A percentile compares a stretch with the other conserved stretches of the same genome.
These are phyloP conservation scores for Ardeotis arabs DNA, from an alignment of 2,113 vertebrate species.

Conservation along the genomic window DNA sequence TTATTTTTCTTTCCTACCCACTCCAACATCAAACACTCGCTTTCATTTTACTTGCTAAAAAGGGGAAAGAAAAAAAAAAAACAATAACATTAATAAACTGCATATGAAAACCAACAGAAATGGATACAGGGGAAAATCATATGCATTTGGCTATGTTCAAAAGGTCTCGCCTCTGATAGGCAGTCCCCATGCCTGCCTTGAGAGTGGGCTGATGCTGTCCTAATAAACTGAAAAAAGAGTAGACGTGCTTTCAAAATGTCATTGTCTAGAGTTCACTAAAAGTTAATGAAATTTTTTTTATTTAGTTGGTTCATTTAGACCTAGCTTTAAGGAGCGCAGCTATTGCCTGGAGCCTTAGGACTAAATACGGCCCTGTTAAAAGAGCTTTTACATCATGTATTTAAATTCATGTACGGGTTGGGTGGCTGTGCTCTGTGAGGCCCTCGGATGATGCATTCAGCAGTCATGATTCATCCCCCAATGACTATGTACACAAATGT, in stretches of 20 bases:
- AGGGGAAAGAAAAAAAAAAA: not conserved
- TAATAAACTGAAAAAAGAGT: not conserved
- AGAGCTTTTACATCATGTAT: not conserved
- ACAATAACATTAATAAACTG: not conserved
- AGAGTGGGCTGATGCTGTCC: not conserved
- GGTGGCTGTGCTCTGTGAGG: not conserved
- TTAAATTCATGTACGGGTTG: not conserved
- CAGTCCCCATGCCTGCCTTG: not conserved
- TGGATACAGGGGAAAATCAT: not conserved
- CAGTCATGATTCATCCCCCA: not conserved
- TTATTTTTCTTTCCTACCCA: not conserved
- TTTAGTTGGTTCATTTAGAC: not conserved
- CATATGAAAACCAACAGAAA: not conserved
- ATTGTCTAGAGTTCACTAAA: not conserved
- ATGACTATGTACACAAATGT: rapidly evolving
- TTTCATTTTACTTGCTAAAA: slow-evolving; percentile 70
- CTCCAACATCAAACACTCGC: not conserved
- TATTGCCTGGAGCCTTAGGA: not conserved
- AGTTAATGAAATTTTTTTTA: not conserved
- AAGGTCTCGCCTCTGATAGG: not conserved
- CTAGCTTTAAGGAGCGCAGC: not conserved
- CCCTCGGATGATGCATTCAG: not conserved
- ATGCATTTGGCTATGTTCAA: not conserved
- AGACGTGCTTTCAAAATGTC: not conserved
- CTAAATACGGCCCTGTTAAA: not conserved